These are phyloP conservation scores for Phasianus colchicus DNA, from an alignment of 2,113 vertebrate species.

Conservation along the genomic window DNA sequence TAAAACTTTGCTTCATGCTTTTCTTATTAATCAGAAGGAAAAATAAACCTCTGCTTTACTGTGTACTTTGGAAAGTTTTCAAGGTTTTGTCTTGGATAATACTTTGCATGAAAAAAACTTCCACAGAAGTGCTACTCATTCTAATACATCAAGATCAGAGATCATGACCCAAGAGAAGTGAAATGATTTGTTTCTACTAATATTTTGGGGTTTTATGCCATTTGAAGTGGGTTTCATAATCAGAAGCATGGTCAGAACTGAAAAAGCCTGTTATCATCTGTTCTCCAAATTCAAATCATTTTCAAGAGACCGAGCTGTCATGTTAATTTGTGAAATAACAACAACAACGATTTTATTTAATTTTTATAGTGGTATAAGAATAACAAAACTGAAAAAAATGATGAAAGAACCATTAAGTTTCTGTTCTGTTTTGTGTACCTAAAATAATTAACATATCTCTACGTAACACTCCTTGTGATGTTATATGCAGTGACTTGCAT, in stretches of 20 bases:
- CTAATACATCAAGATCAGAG: not conserved
- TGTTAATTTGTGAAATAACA: not conserved
- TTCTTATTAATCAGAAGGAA: not conserved
- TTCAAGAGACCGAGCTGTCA: not conserved
- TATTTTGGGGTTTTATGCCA: not conserved
- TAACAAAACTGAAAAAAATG: not conserved
- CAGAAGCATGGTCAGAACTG: not conserved
- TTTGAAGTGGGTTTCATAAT: constrained; percentile 10
- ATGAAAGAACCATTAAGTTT: not conserved
- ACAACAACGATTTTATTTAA: not conserved
- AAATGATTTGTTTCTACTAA: not conserved
- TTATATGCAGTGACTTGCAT: not conserved
- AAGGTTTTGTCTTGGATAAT: not conserved
- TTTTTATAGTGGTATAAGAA: not conserved
- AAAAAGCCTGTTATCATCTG: not conserved
- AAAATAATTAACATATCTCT: not conserved
- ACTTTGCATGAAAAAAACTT: not conserved
- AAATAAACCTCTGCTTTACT: not conserved
- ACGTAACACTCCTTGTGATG: not conserved
- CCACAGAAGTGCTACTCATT: not conserved
- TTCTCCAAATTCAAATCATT: not conserved
- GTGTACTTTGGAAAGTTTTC: not conserved
- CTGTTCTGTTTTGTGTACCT: not conserved
- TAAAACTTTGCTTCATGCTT: not conserved
- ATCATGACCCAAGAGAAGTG: not conserved